Base-by-base conservation (phyloP, 2,888 invertebrate genomes). In the Drosophila bunnanda region DNA sequence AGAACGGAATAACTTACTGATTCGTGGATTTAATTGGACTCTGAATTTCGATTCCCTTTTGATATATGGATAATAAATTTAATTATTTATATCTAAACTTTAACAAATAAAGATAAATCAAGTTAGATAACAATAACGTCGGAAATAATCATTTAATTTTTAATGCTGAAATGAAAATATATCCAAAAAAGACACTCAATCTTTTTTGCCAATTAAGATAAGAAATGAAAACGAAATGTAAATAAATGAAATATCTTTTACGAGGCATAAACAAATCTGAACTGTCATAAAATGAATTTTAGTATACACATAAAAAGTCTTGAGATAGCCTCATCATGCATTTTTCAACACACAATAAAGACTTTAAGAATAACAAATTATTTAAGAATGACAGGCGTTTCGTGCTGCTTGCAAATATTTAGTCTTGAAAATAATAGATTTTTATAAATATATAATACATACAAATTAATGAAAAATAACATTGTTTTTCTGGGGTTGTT, bases 311-410 rank as follows among this genome's bases (percentile, higher is more conserved):
- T 44, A 46, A 39, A 64, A 66, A 32, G 25, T 39, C 17, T 64
- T n/a, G 15, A 28, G 22, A 41, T 60, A 20, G 32, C 32, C 39
- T n/a, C 44, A 39, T 54, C 32, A 54, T 54, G 46, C n/a, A 64
- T 48, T 65, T 48, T 54, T 48, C 54, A 67, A 39, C 54, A 48
- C n/a, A 46, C 20, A 34, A 54, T 67, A 67, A 54, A 48, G 28
- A 34, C 48, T 54, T 54, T 32, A 34, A 28, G 25, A 41, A 32
- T 15, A 20, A 32, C 32, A 50, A 32, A 32, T 50, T 17, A 8
- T 32, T 32, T 20, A 32, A 20, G 20, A 15, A 15, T 32, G 50
- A 32, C 20, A 5, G 32, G 32, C 48, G 17, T 17, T 48, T 48
- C 1, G 46, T n/a, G n/a, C 7, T 30, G 17, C 36, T 30, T 20